Evolutionary conservation across 2,888 invertebrate genomes (phyloP), one percentile per base, ranked within the genome.

Genomic region (Girardia tigrina): DNA sequence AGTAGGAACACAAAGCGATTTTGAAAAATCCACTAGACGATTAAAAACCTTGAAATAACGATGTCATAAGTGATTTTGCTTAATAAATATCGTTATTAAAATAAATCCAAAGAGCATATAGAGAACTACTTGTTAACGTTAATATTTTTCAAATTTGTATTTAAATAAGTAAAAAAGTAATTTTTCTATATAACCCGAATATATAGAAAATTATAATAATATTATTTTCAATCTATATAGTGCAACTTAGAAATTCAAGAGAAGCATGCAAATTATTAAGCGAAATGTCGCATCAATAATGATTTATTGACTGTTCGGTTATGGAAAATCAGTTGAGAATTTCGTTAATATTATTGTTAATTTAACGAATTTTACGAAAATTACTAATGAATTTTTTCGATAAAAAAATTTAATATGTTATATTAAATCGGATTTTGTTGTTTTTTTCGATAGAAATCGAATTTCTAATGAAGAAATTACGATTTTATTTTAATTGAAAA

Each of bases 1-100:
- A 56, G 56, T 56, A 56, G 56, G 56, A 56, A 56, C 56, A 56
- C 56, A 56, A 56, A 56, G 56, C 56, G 56, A 56, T 56, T 56
- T 56, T 56, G 56, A 56, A 56, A 56, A 56, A 56, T 56, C 56
- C 56, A 56, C 56, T 56, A 56, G 56, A 56, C 56, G 56, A 56
- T 56, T 56, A 56, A 20, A 56, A 56, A 56, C 56, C 56, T 56
- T 56, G 56, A 56, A 56, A 56, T 56, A 56, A 56, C 56, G 56
- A 56, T 56, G 56, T 56, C 56, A 56, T 56, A 56, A 56, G 8
- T 56, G 56, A 56, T 56, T 56, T 56, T 56, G 56, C 56, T 56
- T 56, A 56, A 56, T 56, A 56, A 56, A 56, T 56, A 20, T 56
- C 4, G 56, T 56, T 56, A 56, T 56, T 56, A 20, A n/a, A 56